These are phyloP conservation scores for Pollachius pollachius DNA, from an alignment of 2,113 vertebrate genomes.

Conservation along the genomic window DNA sequence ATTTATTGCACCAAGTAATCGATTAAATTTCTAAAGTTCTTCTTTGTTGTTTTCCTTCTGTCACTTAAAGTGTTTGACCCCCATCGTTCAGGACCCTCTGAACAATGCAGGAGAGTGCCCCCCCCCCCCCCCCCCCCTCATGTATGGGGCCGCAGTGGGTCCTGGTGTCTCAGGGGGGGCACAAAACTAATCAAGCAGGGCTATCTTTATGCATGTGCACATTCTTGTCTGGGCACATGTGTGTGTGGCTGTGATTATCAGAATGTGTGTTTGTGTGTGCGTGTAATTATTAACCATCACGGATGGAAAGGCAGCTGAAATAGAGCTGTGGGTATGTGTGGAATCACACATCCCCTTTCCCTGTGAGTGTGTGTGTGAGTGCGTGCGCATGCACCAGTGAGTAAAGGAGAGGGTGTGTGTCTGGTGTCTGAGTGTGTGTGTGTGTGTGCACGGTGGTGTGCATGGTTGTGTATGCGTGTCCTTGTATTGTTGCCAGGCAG, in stretches of 20 bases:
- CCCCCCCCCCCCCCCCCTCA: neutral
- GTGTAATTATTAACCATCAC: neutral
- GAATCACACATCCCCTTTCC: too few relatives aligned
- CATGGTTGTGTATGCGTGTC: constrained; percentile 25
- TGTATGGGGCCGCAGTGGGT: too few relatives aligned
- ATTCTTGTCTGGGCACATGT: constrained; percentile 10
- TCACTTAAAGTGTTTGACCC: neutral
- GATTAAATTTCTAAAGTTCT: constrained; percentile 76
- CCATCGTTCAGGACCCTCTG: neutral
- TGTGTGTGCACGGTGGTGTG: constrained; percentile 16
- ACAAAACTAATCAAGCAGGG: too few relatives aligned
- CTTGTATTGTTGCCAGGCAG: constrained; percentile 69
- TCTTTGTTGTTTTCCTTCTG: neutral
- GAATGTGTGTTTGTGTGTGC: too few relatives aligned
- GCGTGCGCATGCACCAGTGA: too few relatives aligned
- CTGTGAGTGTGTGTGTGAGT: too few relatives aligned
- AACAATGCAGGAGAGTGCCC: too few relatives aligned
- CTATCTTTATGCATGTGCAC: neutral
- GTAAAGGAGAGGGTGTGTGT: too few relatives aligned
- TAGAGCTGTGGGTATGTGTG: constrained; percentile 11
- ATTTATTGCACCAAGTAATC: constrained; percentile 89
- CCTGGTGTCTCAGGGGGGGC: too few relatives aligned
- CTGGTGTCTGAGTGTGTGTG: constrained; percentile 8
- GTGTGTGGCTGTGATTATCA: constrained; percentile 13
- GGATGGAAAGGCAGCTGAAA: constrained; percentile 30